Percentiles rank a stretch among this genome's conserved stretches.
These are phyloP conservation scores for Lepidurus arcticus DNA, from an alignment of 1,140 invertebrate genomes.

Conservation along the genomic window DNA sequence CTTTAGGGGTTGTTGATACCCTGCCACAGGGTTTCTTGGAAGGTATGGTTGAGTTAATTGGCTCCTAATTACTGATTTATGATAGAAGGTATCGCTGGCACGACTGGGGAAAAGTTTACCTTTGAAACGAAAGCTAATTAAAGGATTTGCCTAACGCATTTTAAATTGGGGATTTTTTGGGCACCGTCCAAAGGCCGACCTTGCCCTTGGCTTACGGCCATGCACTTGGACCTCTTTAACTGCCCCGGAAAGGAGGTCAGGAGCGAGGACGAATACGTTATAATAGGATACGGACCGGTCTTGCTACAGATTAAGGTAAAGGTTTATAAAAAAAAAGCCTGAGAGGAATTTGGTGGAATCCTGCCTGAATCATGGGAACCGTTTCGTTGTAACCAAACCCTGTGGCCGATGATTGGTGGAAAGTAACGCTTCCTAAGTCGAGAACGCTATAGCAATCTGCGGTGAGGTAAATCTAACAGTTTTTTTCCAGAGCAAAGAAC, in stretches of 20 bases:
- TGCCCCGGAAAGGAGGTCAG: not conserved
- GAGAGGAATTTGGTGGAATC: not conserved
- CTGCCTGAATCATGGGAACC: not conserved
- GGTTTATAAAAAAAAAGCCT: not conserved
- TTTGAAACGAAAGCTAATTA: not conserved
- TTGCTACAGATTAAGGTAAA: no score
- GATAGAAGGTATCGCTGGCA: no score
- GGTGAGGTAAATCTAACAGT: no score
- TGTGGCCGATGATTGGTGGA: not conserved
- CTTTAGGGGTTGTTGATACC: no score
- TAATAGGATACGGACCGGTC: no score
- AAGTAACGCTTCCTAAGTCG: not conserved
- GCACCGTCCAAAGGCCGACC: not conserved
- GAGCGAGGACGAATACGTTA: not conserved
- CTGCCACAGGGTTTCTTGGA: no score
- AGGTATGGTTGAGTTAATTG: no score
- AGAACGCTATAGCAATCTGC: no score
- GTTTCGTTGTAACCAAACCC: not conserved
- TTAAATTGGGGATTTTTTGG: not conserved
- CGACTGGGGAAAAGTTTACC: no score
- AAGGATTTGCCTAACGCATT: not conserved
- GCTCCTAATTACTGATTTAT: no score
- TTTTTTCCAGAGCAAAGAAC: no score
- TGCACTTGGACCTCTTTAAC: conserved; percentile 2
- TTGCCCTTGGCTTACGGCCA: conserved; percentile 20